A percentile compares a stretch with the other conserved stretches of the same genome.
Conservation (phyloP, 2,888 invertebrate genomes). For the Aphodius granarius region DNA sequence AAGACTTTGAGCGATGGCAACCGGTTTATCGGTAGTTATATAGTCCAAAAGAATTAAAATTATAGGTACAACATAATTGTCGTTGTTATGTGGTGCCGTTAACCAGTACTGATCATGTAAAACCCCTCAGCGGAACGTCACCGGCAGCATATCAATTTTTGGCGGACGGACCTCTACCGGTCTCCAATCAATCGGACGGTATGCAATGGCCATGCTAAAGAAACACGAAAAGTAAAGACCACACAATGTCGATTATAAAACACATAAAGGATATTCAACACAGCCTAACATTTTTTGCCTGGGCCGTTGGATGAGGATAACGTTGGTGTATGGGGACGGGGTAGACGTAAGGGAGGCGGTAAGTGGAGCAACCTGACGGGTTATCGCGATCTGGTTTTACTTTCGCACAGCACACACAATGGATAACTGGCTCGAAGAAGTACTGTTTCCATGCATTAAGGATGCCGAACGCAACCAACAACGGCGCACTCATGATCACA, state of each 20-base stretch:
- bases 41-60: not conserved
- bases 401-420: constrained; percentile 31
- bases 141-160: not conserved
- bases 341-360: constrained; percentile 17
- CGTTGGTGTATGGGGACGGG: constrained; percentile 4
- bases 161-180: not conserved
- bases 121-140: not conserved
- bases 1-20: not conserved
- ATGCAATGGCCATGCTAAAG: not conserved
- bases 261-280: constrained; percentile 24
- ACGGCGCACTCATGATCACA: not conserved
- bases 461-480: constrained; percentile 11
- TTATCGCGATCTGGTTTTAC: constrained; percentile 35
- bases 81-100: constrained; percentile 6
- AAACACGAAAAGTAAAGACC: constrained; percentile 21
- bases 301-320: constrained; percentile 20
- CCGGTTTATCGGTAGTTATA: constrained; percentile 1
- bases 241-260: constrained; percentile 25
- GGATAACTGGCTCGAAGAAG: constrained; percentile 24
- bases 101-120: not conserved
- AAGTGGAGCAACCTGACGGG: constrained; percentile 35
- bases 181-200: not conserved
- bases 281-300: constrained; percentile 28
- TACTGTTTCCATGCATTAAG: constrained; percentile 22
- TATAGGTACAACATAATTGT: constrained; percentile 5